Base-by-base conservation (phyloP, 2,113 vertebrate genomes). In the Picathartes gymnocephalus region DNA sequence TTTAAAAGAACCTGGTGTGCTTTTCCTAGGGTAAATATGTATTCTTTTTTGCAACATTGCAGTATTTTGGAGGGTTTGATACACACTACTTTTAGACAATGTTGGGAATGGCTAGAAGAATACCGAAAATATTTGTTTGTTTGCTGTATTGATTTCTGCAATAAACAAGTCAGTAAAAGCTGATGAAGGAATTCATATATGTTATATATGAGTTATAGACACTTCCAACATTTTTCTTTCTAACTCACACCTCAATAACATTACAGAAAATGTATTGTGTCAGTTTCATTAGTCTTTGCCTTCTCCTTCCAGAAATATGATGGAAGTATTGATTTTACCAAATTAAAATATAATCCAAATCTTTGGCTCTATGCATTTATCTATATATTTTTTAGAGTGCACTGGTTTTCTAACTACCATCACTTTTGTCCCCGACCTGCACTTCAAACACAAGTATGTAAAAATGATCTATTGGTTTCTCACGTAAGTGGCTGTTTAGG, bases 121-220 rank as follows among this genome's bases (percentile, higher is more conserved):
- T 30, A 47, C 17, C 40, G 47, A 95, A 90, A 91, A 71, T 78
- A 83, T 68, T 88, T 90, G 51, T 81, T 94, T 90, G 45, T 64
- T 91, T 21, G 1, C 37, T 86, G 12, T 71, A 93, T 89, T 91
- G 91, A 95, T 96, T 96, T 92, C 22, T 22, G 28, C 70, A 83
- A 90, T 92, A 96, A 96, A 94, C 86, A 83, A 90, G 76, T 69
- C 78, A 79, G 64, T 92, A 92, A 93, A 91, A 91, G 58, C 42
- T 88, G 92, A 94, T 89, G 66, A 74, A 89, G 40, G 44, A 96
- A 85, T 94, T 90, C 71, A 62, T 78, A 71, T 64, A 92, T 51
- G 40, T 86, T 96, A 33, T 56, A 71, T 88, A 81, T 97, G 94
- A 96, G 81, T 96, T 95, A 97, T 91, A 97, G 92, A 88, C 86